Conservation (phyloP, 2,113 vertebrate genomes). For the Propithecus coquereli region DNA sequence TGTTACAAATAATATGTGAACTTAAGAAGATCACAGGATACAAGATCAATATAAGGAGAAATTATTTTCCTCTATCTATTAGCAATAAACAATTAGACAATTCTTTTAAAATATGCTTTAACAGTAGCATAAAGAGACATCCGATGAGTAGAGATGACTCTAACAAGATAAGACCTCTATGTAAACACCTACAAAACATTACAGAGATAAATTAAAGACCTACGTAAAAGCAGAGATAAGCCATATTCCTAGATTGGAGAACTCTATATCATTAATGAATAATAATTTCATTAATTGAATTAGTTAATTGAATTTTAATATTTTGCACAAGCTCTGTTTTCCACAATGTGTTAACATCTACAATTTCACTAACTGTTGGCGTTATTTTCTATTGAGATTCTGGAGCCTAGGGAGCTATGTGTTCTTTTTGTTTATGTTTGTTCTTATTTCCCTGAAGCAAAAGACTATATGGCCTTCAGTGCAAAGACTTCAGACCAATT, state of each 20-base stretch:
- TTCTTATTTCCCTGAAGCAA: constrained; percentile 82
- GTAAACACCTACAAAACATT: not conserved
- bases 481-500: constrained; percentile 87
- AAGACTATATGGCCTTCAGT: constrained; percentile 85
- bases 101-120: not conserved
- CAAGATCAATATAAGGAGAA: not conserved
- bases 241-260: not conserved
- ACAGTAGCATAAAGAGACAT: not conserved
- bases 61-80: not conserved
- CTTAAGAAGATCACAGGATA: not conserved
- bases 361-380: constrained; percentile 80
- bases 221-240: not conserved
- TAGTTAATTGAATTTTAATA: constrained; percentile 69
- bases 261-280: not conserved
- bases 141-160: not conserved
- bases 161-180: not conserved
- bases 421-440: constrained; percentile 77
- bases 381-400: constrained; percentile 81
- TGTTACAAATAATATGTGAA: not conserved
- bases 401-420: constrained; percentile 73
- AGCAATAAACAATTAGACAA: not conserved
- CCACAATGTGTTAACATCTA: constrained; percentile 79
- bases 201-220: not conserved
- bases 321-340: constrained; percentile 83
- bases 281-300: too few species aligned